Percentiles rank a stretch among this genome's conserved stretches.
Conservation (phyloP, 2,113 vertebrate genomes). For the Melospiza melodia region DNA sequence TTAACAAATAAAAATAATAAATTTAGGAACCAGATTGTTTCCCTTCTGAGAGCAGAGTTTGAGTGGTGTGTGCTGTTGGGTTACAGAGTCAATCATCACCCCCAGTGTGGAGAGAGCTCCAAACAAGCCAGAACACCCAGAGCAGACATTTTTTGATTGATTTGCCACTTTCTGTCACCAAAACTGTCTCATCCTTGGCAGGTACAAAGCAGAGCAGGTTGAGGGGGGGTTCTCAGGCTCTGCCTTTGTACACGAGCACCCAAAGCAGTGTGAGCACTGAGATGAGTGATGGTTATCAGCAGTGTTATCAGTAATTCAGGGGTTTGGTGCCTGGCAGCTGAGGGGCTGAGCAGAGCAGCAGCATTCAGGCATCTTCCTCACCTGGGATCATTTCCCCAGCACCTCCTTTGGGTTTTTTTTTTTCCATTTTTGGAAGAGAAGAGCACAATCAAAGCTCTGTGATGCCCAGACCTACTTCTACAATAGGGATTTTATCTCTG, state of each 20-base stretch:
- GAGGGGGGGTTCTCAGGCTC: background rate
- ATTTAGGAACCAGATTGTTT: background rate
- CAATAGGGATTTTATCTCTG: background rate
- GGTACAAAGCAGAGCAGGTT: background rate
- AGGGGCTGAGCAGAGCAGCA: background rate
- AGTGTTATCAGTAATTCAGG: accelerated
- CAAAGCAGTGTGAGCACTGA: background rate
- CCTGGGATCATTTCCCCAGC: background rate
- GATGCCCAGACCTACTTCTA: background rate
- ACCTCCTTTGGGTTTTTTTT: background rate
- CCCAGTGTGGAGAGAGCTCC: background rate
- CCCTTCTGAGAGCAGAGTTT: background rate
- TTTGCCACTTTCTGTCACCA: background rate
- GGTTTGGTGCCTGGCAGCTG: background rate
- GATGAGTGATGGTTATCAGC: background rate
- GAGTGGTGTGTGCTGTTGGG: background rate
- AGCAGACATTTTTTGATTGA: accelerated
- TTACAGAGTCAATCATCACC: background rate
- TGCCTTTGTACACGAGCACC: accelerated
- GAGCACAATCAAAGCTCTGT: background rate
- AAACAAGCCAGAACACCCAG: background rate
- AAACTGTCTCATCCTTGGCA: background rate
- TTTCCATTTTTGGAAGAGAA: background rate
- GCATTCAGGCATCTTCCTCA: background rate
- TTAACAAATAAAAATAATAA: background rate